phyloP scores from a whole-genome alignment of 2,888 invertebrate genomes.

The Tetranychus piercei region DNA sequence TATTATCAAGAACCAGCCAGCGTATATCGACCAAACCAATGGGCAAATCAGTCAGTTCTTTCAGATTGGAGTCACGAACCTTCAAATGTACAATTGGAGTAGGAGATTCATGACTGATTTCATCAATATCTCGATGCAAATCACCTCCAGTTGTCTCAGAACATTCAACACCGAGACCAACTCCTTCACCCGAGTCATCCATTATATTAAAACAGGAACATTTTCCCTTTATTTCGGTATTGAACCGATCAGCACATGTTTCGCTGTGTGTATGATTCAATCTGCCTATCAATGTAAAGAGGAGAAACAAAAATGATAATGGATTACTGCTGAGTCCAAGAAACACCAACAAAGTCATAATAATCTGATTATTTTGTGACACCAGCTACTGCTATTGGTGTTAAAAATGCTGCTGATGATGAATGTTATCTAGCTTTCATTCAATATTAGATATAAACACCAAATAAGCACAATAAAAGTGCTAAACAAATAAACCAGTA shows the following conservation, averaged over 20 bases:
- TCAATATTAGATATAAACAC: too few species aligned
- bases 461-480: too few species aligned
- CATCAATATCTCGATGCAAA: constrained; percentile 4
- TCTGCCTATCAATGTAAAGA: not conserved
- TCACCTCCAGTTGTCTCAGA: not conserved
- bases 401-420: too few species aligned
- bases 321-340: not conserved
- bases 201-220: not conserved
- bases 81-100: constrained; percentile 13
- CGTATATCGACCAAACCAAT: constrained; percentile 18
- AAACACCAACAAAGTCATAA: too few species aligned
- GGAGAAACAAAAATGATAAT: not conserved
- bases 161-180: constrained; percentile 11
- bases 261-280: not conserved
- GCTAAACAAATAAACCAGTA: too few species aligned
- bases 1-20: constrained; percentile 20
- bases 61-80: constrained; percentile 19
- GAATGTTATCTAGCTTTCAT: too few species aligned
- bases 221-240: not conserved
- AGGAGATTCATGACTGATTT: not conserved
- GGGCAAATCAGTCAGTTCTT: constrained; percentile 18
- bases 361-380: too few species aligned
- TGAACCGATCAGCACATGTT: not conserved
- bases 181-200: not conserved
- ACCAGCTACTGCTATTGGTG: too few species aligned